A percentile compares a stretch with the other conserved stretches of the same genome.
Conservation (phyloP, 2,888 invertebrate species). For the Pseudoips prasinana region DNA sequence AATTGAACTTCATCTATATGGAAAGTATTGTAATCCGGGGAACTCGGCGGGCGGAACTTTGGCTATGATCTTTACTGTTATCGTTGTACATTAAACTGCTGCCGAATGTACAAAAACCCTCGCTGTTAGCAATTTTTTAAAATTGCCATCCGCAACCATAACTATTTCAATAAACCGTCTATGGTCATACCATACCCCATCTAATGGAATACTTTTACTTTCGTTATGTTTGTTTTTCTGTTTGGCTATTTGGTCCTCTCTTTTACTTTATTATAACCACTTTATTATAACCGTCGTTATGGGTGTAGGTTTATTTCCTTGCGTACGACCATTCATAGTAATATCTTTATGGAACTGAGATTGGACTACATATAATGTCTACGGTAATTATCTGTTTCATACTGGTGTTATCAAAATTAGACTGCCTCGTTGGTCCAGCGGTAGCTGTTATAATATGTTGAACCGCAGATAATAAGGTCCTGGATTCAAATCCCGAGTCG, state of each 20-base stretch:
- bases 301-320: constrained; percentile 45
- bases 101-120: constrained; percentile 60
- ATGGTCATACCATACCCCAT: constrained; percentile 58
- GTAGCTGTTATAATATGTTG: too few relatives aligned
- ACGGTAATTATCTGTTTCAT: too few relatives aligned
- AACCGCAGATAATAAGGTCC: too few relatives aligned
- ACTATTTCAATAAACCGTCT: constrained; percentile 77
- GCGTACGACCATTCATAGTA: constrained; percentile 6
- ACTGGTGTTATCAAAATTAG: too few relatives aligned
- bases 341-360: too few relatives aligned
- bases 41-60: constrained; percentile 66
- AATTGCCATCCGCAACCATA: constrained; percentile 66
- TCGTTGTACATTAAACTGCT: constrained; percentile 70
- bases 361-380: too few relatives aligned
- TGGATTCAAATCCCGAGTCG: too few relatives aligned
- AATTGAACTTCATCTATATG: constrained; percentile 67
- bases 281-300: constrained; percentile 43
- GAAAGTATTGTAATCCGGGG: constrained; percentile 68
- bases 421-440: too few relatives aligned
- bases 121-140: constrained; percentile 71
- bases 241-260: constrained; percentile 48
- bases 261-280: constrained; percentile 50
- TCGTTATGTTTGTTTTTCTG: constrained; percentile 61
- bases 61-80: constrained; percentile 79
- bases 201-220: constrained; percentile 73